Conservation (phyloP, 2,888 invertebrate genomes). For the Chrysolina americana region DNA sequence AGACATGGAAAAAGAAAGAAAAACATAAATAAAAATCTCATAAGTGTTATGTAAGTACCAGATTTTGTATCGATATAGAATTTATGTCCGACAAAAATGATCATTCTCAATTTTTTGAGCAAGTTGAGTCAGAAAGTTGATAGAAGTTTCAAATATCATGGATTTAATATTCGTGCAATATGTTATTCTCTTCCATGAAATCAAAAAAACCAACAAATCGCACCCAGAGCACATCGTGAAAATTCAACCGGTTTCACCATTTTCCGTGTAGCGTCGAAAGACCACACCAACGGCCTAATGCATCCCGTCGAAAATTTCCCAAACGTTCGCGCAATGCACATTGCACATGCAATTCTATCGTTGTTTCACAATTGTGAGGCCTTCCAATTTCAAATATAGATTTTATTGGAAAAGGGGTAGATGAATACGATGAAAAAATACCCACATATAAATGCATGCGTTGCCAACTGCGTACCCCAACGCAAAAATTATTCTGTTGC, state of each 20-base stretch:
- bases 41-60: too few species aligned
- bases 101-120: too few species aligned
- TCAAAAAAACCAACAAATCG: neutral
- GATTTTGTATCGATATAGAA: too few species aligned
- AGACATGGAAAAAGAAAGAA: constrained; percentile 2
- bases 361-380: constrained; percentile 46
- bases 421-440: constrained; percentile 31
- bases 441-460: constrained; percentile 23
- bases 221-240: neutral
- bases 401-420: constrained; percentile 55
- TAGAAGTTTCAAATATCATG: too few species aligned
- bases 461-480: neutral
- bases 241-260: neutral
- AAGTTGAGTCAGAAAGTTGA: too few species aligned
- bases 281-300: constrained; percentile 44
- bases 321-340: constrained; percentile 42
- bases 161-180: too few species aligned
- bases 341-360: constrained; percentile 52
- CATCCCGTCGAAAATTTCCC: constrained; percentile 46
- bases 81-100: too few species aligned
- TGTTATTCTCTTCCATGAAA: too few species aligned
- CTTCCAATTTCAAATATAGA: constrained; percentile 56
- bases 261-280: constrained; percentile 30
- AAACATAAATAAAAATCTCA: too few species aligned
- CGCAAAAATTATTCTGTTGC: constrained; percentile 15